Percentiles rank a stretch among this genome's conserved stretches.
Evolutionary conservation across 1,140 invertebrate species (phyloP).

Genomic region (Bombus picipes): DNA sequence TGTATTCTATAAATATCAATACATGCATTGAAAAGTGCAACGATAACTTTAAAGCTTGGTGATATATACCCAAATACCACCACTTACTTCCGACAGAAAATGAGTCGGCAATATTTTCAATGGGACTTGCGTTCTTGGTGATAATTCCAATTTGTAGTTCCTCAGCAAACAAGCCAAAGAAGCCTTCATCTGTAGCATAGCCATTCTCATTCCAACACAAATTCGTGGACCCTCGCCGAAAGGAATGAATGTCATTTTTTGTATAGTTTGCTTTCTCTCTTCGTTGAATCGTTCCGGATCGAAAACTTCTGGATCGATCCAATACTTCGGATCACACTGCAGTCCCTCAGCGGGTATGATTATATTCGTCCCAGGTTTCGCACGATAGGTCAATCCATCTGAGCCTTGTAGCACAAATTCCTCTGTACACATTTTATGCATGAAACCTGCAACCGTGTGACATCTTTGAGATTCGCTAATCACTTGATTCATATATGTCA

Average conservation of each 20-base stretch:
- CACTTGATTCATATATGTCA: slow-evolving; percentile 68
- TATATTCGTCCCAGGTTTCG: slow-evolving; percentile 66
- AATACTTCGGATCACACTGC: slow-evolving; percentile 71
- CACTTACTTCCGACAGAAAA: not conserved
- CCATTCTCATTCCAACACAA: slow-evolving; percentile 82
- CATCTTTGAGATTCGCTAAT: slow-evolving; percentile 64
- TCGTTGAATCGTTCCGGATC: slow-evolving; percentile 86
- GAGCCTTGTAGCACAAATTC: slow-evolving; percentile 54
- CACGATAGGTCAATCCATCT: slow-evolving; percentile 56
- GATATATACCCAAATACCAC: slow-evolving; percentile 58
- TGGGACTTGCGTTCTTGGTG: slow-evolving; percentile 54
- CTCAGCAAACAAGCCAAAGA: slow-evolving; percentile 46
- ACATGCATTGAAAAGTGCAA: too few relatives aligned
- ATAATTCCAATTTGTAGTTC: slow-evolving; percentile 60
- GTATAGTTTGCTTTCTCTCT: slow-evolving; percentile 64
- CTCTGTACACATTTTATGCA: slow-evolving; percentile 57
- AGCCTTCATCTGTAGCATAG: slow-evolving; percentile 58
- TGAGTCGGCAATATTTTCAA: slow-evolving; percentile 9
- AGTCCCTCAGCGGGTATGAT: slow-evolving; percentile 78
- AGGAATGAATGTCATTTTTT: slow-evolving; percentile 81
- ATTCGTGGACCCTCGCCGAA: slow-evolving; percentile 85
- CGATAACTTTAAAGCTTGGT: not conserved
- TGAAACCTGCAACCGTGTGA: not conserved
- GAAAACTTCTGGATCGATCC: slow-evolving; percentile 85
- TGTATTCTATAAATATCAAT: too few relatives aligned